phyloP scores from a whole-genome alignment of 2,797 vertebrate species.

The Chiroxiphia lanceolata region DNA sequence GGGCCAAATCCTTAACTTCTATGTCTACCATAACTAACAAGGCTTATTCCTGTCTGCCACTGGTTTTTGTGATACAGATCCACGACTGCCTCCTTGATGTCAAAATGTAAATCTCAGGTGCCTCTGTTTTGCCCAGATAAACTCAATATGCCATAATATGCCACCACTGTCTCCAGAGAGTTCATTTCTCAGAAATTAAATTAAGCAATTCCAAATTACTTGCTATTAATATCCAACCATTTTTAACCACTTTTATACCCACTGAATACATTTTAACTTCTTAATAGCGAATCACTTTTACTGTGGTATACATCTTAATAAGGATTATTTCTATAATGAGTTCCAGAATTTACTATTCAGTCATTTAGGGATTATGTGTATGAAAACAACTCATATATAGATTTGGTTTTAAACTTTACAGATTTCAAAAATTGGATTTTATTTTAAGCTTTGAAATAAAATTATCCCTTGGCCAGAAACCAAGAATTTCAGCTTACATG shows the following conservation, averaged over 20 bases:
- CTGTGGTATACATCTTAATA: neutral
- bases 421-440: neutral
- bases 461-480: conserved; percentile 26
- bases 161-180: neutral
- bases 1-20: neutral
- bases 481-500: neutral
- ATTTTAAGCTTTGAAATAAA: conserved; percentile 30
- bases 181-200: neutral
- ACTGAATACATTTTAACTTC: neutral
- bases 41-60: neutral
- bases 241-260: neutral
- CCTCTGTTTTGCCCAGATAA: neutral
- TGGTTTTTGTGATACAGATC: neutral
- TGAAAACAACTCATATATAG: neutral
- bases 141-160: neutral
- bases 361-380: neutral
- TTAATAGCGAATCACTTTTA: neutral
- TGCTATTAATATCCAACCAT: neutral
- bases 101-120: neutral
- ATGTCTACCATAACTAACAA: neutral
- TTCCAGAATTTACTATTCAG: conserved; percentile 15
- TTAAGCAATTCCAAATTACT: neutral
- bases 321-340: neutral
- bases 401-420: conserved; percentile 22
- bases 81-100: neutral